Percentiles rank a stretch among this genome's conserved stretches.
Conservation (phyloP, 2,888 invertebrate species). For the Notodonta dromedarius region DNA sequence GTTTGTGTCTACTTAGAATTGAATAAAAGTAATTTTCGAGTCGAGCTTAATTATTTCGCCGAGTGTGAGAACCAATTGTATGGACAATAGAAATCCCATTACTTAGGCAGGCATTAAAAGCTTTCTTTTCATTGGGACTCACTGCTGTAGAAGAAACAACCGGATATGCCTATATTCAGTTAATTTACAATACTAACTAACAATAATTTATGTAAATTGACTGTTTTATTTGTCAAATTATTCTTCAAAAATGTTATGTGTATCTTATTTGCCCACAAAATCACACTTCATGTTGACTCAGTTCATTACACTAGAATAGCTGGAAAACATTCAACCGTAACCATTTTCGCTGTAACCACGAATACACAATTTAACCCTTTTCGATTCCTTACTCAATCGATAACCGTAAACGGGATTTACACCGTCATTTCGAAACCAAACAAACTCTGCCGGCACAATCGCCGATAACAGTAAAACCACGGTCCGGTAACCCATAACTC, state of each 20-base stretch:
- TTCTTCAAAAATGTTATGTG: no score
- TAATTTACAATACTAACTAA: no score
- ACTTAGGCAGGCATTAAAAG: constrained; percentile 13
- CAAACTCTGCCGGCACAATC: constrained; percentile 49
- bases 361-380: not conserved
- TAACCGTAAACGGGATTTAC: constrained; percentile 20
- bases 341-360: not conserved
- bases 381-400: constrained; percentile 15
- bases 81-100: constrained; percentile 22
- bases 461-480: constrained; percentile 53
- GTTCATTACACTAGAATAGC: not conserved
- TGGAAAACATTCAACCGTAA: not conserved
- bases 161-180: no score
- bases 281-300: no score
- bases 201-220: no score
- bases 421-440: constrained; percentile 38
- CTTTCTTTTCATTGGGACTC: constrained; percentile 7
- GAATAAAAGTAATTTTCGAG: constrained; percentile 42
- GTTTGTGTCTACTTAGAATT: constrained; percentile 43
- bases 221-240: no score
- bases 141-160: no score
- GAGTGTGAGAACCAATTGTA: constrained; percentile 39
- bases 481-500: constrained; percentile 64
- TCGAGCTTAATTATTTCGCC: constrained; percentile 37
- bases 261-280: no score